Percentiles rank a stretch among this genome's conserved stretches.
These are phyloP conservation scores for Drosophila lutescens DNA, from an alignment of 2,888 invertebrate genomes.

Conservation along the genomic window DNA sequence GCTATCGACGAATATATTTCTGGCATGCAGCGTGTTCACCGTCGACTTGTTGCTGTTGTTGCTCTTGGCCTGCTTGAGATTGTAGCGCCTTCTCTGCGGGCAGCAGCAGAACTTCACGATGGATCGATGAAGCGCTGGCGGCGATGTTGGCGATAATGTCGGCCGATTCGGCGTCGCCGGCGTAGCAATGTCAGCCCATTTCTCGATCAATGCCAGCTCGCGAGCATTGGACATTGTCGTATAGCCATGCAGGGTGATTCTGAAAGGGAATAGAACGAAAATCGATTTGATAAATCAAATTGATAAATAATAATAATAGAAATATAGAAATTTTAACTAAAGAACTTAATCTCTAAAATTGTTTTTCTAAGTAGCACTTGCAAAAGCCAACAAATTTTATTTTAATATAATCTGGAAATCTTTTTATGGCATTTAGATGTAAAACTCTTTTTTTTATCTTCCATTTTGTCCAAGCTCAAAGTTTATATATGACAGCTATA, in stretches of 20 bases:
- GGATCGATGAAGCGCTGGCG: conserved; percentile 59
- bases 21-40: conserved; percentile 74
- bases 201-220: conserved; percentile 82
- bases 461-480: too few species aligned
- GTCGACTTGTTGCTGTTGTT: conserved; percentile 35
- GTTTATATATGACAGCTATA: too few species aligned
- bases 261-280: conserved; percentile 54
- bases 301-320: too few species aligned
- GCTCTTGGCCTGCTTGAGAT: conserved; percentile 75
- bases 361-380: too few species aligned
- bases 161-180: conserved; percentile 70
- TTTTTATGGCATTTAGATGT: too few species aligned
- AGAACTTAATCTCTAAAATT: too few species aligned
- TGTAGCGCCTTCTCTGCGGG: conserved; percentile 81
- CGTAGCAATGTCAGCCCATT: conserved; percentile 82
- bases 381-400: too few species aligned
- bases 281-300: conserved; percentile 13
- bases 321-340: too few species aligned
- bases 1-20: conserved; percentile 80
- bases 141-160: conserved; percentile 80
- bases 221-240: conserved; percentile 83
- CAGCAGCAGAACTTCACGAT: conserved; percentile 81
- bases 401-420: too few species aligned
- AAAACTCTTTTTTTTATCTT: too few species aligned
- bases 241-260: conserved; percentile 83